A percentile compares a stretch with the other conserved stretches of the same genome.
Evolutionary conservation across 2,113 vertebrate species (phyloP).

Genomic region (Phaethon lepturus): DNA sequence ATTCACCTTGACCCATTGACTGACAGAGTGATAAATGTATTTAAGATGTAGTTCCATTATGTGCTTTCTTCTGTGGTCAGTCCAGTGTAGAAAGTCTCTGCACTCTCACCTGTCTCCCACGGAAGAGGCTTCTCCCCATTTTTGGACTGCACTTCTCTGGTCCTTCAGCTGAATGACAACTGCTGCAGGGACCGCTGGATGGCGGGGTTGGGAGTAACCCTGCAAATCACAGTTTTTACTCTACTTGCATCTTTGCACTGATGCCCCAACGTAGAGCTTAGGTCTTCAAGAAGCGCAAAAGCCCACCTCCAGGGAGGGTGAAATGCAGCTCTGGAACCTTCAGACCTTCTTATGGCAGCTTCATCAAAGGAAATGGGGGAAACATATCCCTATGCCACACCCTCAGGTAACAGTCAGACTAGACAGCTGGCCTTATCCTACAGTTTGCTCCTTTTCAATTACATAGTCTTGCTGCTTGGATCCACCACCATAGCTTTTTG

Average conservation of each 20-base stretch:
- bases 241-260: background rate
- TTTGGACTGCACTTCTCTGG: background rate
- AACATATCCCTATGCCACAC: fast-evolving
- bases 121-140: background rate
- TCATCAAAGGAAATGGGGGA: background rate
- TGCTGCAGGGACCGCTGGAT: background rate
- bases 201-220: background rate
- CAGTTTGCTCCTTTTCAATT: background rate
- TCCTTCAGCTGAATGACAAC: background rate
- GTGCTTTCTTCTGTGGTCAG: background rate
- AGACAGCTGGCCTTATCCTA: background rate
- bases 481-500: background rate
- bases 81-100: background rate
- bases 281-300: background rate
- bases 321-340: background rate
- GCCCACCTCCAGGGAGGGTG: background rate
- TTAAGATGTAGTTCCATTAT: background rate
- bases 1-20: background rate
- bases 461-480: background rate
- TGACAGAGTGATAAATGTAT: background rate
- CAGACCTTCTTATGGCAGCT: background rate
- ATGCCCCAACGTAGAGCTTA: background rate
- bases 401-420: background rate
- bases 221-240: background rate
- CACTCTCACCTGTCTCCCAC: background rate